phyloP scores from a whole-genome alignment of 2,113 vertebrate species.

The Scortum barcoo region DNA sequence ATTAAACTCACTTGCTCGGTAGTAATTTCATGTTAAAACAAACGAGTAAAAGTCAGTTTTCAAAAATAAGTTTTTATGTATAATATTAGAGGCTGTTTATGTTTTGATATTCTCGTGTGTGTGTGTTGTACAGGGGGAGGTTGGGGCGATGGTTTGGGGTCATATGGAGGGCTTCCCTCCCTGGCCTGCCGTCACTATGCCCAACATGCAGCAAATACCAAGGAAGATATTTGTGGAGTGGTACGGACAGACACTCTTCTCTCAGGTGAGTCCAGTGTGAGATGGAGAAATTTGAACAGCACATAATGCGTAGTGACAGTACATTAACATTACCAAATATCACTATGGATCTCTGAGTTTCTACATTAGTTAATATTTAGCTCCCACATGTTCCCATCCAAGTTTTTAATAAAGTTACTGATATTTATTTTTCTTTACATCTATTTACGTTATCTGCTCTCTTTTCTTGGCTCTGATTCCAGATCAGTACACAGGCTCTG shows the following conservation, averaged over 20 bases:
- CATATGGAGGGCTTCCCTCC: slow-evolving; percentile 85
- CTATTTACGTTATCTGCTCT: too few relatives aligned
- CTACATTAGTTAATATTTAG: too few relatives aligned
- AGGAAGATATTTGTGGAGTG: slow-evolving; percentile 88
- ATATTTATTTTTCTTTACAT: not conserved
- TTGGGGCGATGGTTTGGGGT: slow-evolving; percentile 91
- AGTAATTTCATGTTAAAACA: not conserved
- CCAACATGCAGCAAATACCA: slow-evolving; percentile 70
- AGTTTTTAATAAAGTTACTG: not conserved
- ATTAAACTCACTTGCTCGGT: not conserved
- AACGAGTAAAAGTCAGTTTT: not conserved
- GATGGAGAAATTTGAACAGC: not conserved
- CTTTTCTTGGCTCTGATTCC: slow-evolving; percentile 8
- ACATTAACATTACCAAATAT: not conserved
- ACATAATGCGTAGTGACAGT: not conserved
- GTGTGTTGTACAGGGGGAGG: slow-evolving; percentile 75
- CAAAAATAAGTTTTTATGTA: not conserved
- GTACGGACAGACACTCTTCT: slow-evolving; percentile 89
- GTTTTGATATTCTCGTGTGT: not conserved
- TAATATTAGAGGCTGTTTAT: not conserved
- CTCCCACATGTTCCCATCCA: not conserved
- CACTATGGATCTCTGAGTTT: not conserved
- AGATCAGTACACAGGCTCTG: slow-evolving; percentile 86
- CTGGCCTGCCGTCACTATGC: slow-evolving; percentile 89
- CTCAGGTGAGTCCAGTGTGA: slow-evolving; percentile 83